phyloP scores from a whole-genome alignment of 2,113 vertebrate genomes.

The Anarrhichthys ocellatus region DNA sequence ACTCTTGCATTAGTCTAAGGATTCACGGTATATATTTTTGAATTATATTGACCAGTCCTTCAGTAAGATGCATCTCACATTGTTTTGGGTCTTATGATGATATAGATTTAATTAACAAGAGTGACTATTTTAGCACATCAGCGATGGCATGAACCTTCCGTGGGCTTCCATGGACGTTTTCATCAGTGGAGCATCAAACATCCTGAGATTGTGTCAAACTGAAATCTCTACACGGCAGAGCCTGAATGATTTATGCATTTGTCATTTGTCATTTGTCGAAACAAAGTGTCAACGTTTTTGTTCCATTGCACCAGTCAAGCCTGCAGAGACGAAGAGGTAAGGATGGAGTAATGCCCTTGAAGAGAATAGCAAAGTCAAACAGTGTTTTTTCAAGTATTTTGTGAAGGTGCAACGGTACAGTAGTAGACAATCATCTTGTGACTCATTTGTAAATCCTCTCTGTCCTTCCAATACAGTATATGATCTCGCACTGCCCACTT shows the following conservation, averaged over 20 bases:
- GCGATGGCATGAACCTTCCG: slow-evolving; percentile 30
- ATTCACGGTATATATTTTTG: slow-evolving; percentile 18
- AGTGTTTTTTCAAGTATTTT: slow-evolving; percentile 38
- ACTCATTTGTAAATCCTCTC: slow-evolving; percentile 29
- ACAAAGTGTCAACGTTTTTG: slow-evolving; percentile 80
- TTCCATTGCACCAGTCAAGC: slow-evolving; percentile 71
- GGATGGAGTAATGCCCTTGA: slow-evolving; percentile 75
- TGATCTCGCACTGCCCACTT: not conserved
- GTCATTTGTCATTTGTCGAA: slow-evolving; percentile 86
- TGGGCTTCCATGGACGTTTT: slow-evolving; percentile 57
- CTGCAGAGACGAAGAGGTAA: slow-evolving; percentile 63
- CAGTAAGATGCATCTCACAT: not conserved
- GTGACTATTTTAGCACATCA: slow-evolving; percentile 46
- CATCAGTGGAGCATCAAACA: slow-evolving; percentile 69
- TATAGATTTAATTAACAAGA: slow-evolving; percentile 16
- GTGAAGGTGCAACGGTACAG: slow-evolving; percentile 5
- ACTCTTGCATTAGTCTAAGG: not conserved
- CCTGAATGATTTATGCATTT: slow-evolving; percentile 85
- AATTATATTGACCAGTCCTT: slow-evolving; percentile 5
- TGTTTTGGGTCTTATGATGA: not conserved
- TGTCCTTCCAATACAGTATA: not conserved
- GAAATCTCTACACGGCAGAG: slow-evolving; percentile 71
- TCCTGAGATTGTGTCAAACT: slow-evolving; percentile 66
- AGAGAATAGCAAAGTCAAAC: slow-evolving; percentile 68
- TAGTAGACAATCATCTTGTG: slow-evolving; percentile 33